Base-by-base conservation (phyloP, 2,113 vertebrate genomes). In the Gymnogyps californianus region DNA sequence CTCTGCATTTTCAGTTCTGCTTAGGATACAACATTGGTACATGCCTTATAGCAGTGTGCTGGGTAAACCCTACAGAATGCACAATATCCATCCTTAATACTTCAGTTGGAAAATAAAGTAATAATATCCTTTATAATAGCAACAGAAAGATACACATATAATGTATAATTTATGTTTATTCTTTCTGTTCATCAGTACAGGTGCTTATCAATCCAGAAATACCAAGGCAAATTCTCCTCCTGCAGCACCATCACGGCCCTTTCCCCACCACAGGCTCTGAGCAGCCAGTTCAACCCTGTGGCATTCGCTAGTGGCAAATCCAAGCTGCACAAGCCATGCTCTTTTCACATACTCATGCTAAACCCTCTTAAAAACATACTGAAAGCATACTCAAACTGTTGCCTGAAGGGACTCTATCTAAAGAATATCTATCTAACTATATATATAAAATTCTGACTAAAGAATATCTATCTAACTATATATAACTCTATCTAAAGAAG, bases 91-190 rank as follows among this genome's bases (percentile, higher is more conserved):
- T 17, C 29, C 66, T 93, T 74, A 87, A 49, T 46, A 88, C 74
- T 96, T 85, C 71, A 91, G 47, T 5, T 76, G 77, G 78, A 96
- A 96, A 95, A 86, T 59, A 82, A 82, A 87, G 85, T 42, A 85
- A 64, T 80, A 61, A 57, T 62, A 83, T 46, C 78, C 54, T 77
- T 74, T 34, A 46, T 18, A 94, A 83, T 1, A 87, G 62, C 85
- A 96, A 86, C 28, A 87, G 17, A 79, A 79, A 83, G 36, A 51
- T 1, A 12, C 5, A 64, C 6, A 18, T 13, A 10, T n/a, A 51
- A 92, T 74, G 57, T 46, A 69, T 69, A 87, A 90, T 74, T 94
- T 59, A 90, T 69, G 32, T 58, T 72, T 67, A 55, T 47, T 77
- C 54, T 34, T 90, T 85, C 44, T 71, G 19, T 66, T 77, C 51